Evolutionary conservation across 2,888 invertebrate species (phyloP), one percentile per base, ranked within the genome.

Genomic region (Chaetogeoica ovagalla): DNA sequence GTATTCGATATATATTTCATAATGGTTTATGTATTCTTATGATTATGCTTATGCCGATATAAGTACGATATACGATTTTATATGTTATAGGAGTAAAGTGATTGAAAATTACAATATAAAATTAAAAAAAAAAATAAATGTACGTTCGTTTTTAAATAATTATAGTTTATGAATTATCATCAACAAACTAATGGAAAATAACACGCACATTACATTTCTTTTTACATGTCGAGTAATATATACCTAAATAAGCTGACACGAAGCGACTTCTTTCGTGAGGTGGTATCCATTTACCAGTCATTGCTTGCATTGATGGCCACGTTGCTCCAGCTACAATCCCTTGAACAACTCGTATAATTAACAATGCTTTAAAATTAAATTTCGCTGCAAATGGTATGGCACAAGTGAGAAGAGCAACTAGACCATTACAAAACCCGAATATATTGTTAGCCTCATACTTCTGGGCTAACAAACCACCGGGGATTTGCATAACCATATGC

Each of bases 251-350:
- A 62, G 91, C 88, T 48, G 90, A 90, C 3, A 91, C 89, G 83
- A 91, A 91, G 86, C 90, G 91, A 84, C 93, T 91, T 79, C 94
- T 89, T 85, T 95, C 94, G 83, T 92, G 88, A 0, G 93, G 92
- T 19, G 94, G 94, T 75, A 94, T 93, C 94, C 94, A 94, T 84
- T 90, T 89, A 0, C 92, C 92, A 83, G 93, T 91, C 88, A 94
- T 88, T 39, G 91, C 88, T 85, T 94, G 92, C 92, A 93, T 92
- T 4, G 92, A 90, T 1, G 94, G 94, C 90, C 92, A 93, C 9
- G 90, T 87, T 37, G 91, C 88, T 7, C 91, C 91, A 85, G 91
- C 90, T 72, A 91, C 86, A 11, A 93, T 84, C 60, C 94, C 94
- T 86, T 93, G 93, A 8, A 92, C 59, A 15, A 90, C 87, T 71